Conservation (phyloP, 1,140 invertebrate species). For the Lordiphosa mommai region DNA sequence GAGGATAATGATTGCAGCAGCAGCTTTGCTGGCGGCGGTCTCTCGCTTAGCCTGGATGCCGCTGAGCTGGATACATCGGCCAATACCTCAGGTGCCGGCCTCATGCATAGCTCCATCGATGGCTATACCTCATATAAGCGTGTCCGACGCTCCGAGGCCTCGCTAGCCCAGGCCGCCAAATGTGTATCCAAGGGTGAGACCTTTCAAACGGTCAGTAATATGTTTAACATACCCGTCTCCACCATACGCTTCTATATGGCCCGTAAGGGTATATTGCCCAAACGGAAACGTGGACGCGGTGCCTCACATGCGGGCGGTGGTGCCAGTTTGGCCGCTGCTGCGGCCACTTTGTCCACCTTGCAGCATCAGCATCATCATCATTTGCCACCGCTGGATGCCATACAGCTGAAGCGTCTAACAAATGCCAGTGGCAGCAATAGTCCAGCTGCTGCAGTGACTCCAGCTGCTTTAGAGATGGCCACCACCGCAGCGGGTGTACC, state of each 20-base stretch:
- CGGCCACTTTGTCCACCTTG: slow-evolving; percentile 23
- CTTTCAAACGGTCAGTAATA: slow-evolving; percentile 90
- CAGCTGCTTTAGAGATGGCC: slow-evolving; percentile 63
- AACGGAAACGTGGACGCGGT: slow-evolving; percentile 85
- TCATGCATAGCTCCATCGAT: slow-evolving; percentile 52
- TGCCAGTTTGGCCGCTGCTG: slow-evolving; percentile 29
- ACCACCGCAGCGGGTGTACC: slow-evolving; percentile 84
- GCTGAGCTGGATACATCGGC: slow-evolving; percentile 49
- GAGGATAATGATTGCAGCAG: slow-evolving; percentile 60
- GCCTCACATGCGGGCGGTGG: slow-evolving; percentile 62
- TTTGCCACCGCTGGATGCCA: slow-evolving; percentile 41
- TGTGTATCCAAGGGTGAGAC: slow-evolving; percentile 89
- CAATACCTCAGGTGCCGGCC: slow-evolving; percentile 37
- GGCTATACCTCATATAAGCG: slow-evolving; percentile 64
- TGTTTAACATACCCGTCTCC: slow-evolving; percentile 91
- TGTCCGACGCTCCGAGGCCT: slow-evolving; percentile 86
- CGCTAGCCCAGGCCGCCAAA: slow-evolving; percentile 88
- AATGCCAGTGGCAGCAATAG: slow-evolving; percentile 25
- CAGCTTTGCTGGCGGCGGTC: slow-evolving; percentile 36
- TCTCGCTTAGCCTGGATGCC: slow-evolving; percentile 47
- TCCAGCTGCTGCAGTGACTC: slow-evolving; percentile 18
- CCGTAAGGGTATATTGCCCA: slow-evolving; percentile 88
- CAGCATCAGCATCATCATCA: slow-evolving; percentile 27
- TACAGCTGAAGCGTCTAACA: slow-evolving; percentile 37
- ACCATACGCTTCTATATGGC: slow-evolving; percentile 92